Evolutionary conservation across 1,140 invertebrate species (phyloP), one percentile per base, ranked within the genome.

Genomic region (Drosophila guanche): DNA sequence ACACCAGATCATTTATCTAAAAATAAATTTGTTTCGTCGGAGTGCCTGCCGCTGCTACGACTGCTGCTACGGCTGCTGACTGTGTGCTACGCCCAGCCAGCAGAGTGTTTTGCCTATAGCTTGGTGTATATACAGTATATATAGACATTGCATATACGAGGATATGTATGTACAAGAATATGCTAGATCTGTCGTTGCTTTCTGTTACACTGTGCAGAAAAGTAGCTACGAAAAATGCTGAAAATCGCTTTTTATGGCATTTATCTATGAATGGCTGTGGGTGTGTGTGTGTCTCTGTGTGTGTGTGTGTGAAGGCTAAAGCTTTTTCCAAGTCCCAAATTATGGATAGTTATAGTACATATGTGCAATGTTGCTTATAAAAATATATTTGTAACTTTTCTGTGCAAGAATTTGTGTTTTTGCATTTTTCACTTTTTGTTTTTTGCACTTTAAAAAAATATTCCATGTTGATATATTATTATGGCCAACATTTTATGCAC

Each of bases 21-120:
- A 74, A 74, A 74, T 74, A 74, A 74, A 73, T 74, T 29, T 48
- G 50, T 68, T 48, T 56, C 55, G 41, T 69, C 68, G 66, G 33
- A 10, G 8, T 27, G 29, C 16, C 29, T 8, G 40, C 47, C 23
- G 53, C 20, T 52, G 27, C 14, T 27, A 27, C 27, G 61, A 27
- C 16, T 1, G 40, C 47, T 33, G 53, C 20, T 52, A 14, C 14
- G 14, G 41, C 27, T 69, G 40, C 43, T 72, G 43, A 75, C 70
- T 45, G 61, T 45, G 59, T 53, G 69, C 72, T 68, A 69, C 62
- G 51, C 66, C 63, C 48, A 67, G 61, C 48, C 48, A 67, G 61
- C 48, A 66, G 52, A 61, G 53, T 46, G 48, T 33, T 27, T 27
- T 33, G 72, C n/a, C 43, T 55, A 75, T 46, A 66, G 29, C 71